phyloP scores from a whole-genome alignment of 2,797 vertebrate genomes.

The Petrocephalus schoutedeni region DNA sequence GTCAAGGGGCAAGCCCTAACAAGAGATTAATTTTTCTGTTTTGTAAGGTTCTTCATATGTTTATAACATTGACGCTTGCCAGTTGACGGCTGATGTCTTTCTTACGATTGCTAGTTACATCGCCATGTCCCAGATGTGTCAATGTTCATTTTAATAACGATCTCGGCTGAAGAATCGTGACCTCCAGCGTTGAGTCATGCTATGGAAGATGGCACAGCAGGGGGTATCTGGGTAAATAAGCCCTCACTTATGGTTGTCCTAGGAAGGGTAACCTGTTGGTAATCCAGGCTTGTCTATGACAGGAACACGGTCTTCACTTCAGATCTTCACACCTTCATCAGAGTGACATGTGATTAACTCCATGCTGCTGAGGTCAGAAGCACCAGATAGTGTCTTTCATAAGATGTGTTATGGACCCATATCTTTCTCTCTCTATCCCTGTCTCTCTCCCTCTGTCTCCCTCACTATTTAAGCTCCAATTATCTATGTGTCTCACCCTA shows the following conservation, averaged over 20 bases:
- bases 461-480: neutral
- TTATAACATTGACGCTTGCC: neutral
- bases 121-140: too few relatives aligned
- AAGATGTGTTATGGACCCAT: neutral
- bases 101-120: neutral
- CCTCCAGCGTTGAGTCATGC: neutral
- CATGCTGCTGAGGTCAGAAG: neutral
- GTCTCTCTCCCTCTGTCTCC: neutral
- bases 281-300: neutral
- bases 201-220: neutral
- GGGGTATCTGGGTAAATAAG: neutral
- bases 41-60: too few relatives aligned
- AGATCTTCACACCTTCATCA: neutral
- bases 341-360: neutral
- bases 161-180: neutral
- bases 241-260: neutral
- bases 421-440: neutral
- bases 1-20: neutral
- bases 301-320: slow-evolving; percentile 8
- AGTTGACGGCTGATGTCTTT: neutral
- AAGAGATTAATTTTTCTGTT: neutral
- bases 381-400: neutral
- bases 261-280: neutral
- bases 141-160: neutral
- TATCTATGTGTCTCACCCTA: neutral